Percentiles rank a stretch among this genome's conserved stretches.
Conservation (phyloP, 2,888 invertebrate species). For the Meiosimyza platycephala region DNA sequence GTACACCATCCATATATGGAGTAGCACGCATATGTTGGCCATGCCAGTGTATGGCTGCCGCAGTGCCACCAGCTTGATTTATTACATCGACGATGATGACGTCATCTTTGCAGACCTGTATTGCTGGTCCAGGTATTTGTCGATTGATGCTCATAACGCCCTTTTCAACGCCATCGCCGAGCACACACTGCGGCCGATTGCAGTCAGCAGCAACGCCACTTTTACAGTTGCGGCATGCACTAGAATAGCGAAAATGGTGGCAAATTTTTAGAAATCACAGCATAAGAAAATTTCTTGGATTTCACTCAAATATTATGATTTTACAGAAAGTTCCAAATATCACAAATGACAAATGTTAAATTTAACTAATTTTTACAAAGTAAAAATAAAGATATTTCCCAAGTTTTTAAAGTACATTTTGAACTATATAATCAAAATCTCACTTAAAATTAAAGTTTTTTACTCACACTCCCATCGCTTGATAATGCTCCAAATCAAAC, state of each 20-base stretch:
- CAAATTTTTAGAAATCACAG: too few relatives aligned
- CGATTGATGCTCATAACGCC: constrained; percentile 68
- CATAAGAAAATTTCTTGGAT: too few relatives aligned
- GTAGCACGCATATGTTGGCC: constrained; percentile 81
- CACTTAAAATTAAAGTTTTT: neutral
- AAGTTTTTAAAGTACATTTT: too few relatives aligned
- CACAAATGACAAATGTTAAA: too few relatives aligned
- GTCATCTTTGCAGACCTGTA: constrained; percentile 83
- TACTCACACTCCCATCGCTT: constrained; percentile 65
- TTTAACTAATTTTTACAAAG: too few relatives aligned
- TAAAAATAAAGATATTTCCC: too few relatives aligned
- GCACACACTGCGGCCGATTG: constrained; percentile 67
- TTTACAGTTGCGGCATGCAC: constrained; percentile 68
- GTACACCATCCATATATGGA: constrained; percentile 88
- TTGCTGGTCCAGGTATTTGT: constrained; percentile 68
- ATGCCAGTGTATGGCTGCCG: constrained; percentile 89
- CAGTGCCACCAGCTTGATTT: constrained; percentile 80
- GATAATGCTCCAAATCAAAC: constrained; percentile 67
- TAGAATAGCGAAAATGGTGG: constrained; percentile 47
- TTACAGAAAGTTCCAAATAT: too few relatives aligned
- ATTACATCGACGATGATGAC: constrained; percentile 81
- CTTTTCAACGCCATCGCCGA: constrained; percentile 68
- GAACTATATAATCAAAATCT: too few relatives aligned
- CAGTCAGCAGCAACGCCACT: constrained; percentile 64
- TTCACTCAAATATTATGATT: too few relatives aligned